Percentiles rank a stretch among this genome's conserved stretches.
Evolutionary conservation across 2,888 invertebrate genomes (phyloP).

Genomic region (Tiliacea citrago): DNA sequence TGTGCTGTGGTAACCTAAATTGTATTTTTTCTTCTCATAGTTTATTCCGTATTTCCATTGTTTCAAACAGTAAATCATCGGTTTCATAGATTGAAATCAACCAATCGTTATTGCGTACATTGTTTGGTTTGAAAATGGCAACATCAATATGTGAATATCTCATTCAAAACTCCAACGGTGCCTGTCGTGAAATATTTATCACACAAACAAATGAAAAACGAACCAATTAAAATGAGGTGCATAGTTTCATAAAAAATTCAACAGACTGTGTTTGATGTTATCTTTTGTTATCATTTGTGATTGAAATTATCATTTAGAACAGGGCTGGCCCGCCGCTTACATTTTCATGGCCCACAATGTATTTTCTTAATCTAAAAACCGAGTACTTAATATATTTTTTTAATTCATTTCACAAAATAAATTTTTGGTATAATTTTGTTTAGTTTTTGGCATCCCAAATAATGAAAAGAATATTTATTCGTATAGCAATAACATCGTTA

Average conservation of each 20-base stretch:
- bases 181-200: slow-evolving; percentile 83
- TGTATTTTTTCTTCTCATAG: slow-evolving; percentile 24
- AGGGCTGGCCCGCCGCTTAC: no score
- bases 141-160: slow-evolving; percentile 88
- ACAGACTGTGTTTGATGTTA: neutral
- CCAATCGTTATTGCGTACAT: slow-evolving; percentile 79
- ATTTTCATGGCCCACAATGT: no score
- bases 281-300: neutral
- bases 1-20: no score
- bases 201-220: slow-evolving; percentile 77
- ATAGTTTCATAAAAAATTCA: slow-evolving; percentile 62
- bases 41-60: slow-evolving; percentile 62
- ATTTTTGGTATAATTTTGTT: no score
- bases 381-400: no score
- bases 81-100: slow-evolving; percentile 81
- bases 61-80: slow-evolving; percentile 71
- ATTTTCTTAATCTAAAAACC: no score
- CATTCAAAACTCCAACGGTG: slow-evolving; percentile 81
- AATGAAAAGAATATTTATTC: no score
- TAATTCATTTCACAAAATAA: no score
- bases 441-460: no score
- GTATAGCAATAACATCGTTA: no score
- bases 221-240: slow-evolving; percentile 76
- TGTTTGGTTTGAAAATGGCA: slow-evolving; percentile 84
- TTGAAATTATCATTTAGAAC: neutral